phyloP scores from a whole-genome alignment of 2,888 invertebrate genomes.

The Frankliniella intonsa region DNA sequence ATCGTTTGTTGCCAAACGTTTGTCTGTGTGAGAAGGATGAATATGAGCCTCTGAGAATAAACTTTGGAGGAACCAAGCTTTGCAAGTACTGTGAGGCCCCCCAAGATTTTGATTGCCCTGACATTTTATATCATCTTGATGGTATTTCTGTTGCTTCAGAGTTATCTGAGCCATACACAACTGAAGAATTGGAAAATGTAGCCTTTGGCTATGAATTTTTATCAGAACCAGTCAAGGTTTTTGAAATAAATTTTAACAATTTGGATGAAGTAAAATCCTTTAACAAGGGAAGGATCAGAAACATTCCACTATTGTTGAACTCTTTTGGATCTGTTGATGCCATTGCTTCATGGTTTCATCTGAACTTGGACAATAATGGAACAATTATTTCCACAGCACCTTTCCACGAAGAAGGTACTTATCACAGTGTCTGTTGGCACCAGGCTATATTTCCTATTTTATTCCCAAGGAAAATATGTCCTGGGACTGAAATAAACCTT shows the following conservation, averaged over 20 bases:
- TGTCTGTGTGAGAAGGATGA: slow-evolving; percentile 34
- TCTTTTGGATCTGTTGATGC: slow-evolving; percentile 57
- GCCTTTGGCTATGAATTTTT: slow-evolving; percentile 54
- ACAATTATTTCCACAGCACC: slow-evolving; percentile 49
- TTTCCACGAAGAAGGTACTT: slow-evolving; percentile 33
- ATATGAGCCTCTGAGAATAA: neutral
- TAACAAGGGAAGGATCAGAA: no score
- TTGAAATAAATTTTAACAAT: slow-evolving; percentile 62
- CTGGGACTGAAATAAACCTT: neutral
- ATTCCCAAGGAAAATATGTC: neutral
- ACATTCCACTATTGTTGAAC: no score
- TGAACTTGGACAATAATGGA: slow-evolving; percentile 60
- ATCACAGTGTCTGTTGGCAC: slow-evolving; percentile 61
- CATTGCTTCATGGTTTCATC: slow-evolving; percentile 68
- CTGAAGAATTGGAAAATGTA: slow-evolving; percentile 59
- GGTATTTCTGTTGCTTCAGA: neutral
- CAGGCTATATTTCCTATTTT: slow-evolving; percentile 63
- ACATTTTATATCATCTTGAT: slow-evolving; percentile 32
- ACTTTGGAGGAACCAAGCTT: neutral
- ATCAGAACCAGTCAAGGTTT: slow-evolving; percentile 53
- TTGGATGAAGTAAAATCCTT: slow-evolving; percentile 48
- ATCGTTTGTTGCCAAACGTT: neutral
- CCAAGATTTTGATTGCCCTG: slow-evolving; percentile 29
- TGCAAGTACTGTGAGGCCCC: neutral
- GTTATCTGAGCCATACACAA: slow-evolving; percentile 58